A percentile compares a stretch with the other conserved stretches of the same genome.
Evolutionary conservation across 2,888 invertebrate species (phyloP).

Genomic region (Patella depressa): DNA sequence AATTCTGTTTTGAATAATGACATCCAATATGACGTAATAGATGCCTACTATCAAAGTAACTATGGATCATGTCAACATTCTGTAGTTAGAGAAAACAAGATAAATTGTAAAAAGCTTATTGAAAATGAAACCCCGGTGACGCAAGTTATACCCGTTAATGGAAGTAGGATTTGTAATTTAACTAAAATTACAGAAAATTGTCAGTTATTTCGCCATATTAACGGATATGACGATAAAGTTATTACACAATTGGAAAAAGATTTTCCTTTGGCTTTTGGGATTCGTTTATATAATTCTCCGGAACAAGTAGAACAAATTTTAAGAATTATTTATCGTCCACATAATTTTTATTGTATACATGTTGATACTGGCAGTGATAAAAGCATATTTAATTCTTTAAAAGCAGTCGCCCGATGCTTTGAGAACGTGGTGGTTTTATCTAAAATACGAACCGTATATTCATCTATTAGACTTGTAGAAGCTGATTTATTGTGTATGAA

Average conservation of each 20-base stretch:
- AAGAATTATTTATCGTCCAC: slow-evolving; percentile 61
- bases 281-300: slow-evolving; percentile 50
- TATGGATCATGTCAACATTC: not conserved
- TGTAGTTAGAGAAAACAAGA: not conserved
- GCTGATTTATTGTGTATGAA: slow-evolving; percentile 50
- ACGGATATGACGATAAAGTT: slow-evolving; percentile 36
- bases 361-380: slow-evolving; percentile 46
- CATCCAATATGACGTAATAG: too few relatives aligned
- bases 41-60: not conserved
- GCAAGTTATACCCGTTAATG: too few relatives aligned
- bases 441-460: slow-evolving; percentile 42
- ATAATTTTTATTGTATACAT: slow-evolving; percentile 68
- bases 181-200: slow-evolving; percentile 23
- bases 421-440: slow-evolving; percentile 56
- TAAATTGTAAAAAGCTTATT: not conserved
- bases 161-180: slow-evolving; percentile 25
- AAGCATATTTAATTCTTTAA: slow-evolving; percentile 24
- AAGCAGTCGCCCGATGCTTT: slow-evolving; percentile 48
- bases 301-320: slow-evolving; percentile 59
- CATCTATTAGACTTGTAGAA: slow-evolving; percentile 41
- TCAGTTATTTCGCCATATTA: slow-evolving; percentile 26
- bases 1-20: too few relatives aligned
- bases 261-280: slow-evolving; percentile 60
- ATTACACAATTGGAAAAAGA: slow-evolving; percentile 42
- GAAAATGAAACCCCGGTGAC: not conserved